phyloP scores from a whole-genome alignment of 2,113 vertebrate genomes.

The Forbesichthys papilliferus region DNA sequence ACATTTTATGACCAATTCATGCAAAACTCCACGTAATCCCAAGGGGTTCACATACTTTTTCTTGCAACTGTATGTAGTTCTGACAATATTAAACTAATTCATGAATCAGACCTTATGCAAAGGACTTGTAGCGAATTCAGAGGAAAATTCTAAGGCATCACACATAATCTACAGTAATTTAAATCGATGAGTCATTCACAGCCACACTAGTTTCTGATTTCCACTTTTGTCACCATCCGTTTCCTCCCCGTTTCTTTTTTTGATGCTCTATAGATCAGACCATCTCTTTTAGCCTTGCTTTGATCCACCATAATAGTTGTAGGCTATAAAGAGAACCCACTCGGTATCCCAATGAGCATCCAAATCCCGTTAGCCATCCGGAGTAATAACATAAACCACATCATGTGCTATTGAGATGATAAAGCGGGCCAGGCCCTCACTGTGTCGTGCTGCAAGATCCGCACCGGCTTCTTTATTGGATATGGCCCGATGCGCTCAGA shows the following conservation, averaged over 20 bases:
- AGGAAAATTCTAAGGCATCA: constrained; percentile 45
- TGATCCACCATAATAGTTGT: constrained; percentile 45
- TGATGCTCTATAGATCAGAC: constrained; percentile 54
- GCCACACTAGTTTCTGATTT: constrained; percentile 45
- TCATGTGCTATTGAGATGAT: constrained; percentile 66
- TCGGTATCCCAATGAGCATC: constrained; percentile 55
- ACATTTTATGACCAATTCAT: too few relatives aligned
- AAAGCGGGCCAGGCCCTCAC: constrained; percentile 47
- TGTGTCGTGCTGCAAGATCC: constrained; percentile 40
- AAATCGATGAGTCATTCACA: constrained; percentile 54
- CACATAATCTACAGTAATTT: constrained; percentile 33
- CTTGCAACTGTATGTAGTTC: too few relatives aligned
- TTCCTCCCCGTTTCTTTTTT: constrained; percentile 14
- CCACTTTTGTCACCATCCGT: constrained; percentile 44
- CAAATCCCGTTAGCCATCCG: constrained; percentile 63
- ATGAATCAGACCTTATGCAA: too few relatives aligned
- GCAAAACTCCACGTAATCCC: too few relatives aligned
- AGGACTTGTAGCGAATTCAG: constrained; percentile 1
- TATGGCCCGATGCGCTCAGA: constrained; percentile 53
- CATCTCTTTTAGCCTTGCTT: constrained; percentile 31
- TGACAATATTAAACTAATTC: too few relatives aligned
- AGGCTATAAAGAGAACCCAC: constrained; percentile 42
- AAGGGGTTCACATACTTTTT: too few relatives aligned
- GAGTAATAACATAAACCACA: constrained; percentile 64
- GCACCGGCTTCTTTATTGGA: constrained; percentile 54